Conservation (phyloP, 2,888 invertebrate genomes). For the Leptinotarsa tumamoca region DNA sequence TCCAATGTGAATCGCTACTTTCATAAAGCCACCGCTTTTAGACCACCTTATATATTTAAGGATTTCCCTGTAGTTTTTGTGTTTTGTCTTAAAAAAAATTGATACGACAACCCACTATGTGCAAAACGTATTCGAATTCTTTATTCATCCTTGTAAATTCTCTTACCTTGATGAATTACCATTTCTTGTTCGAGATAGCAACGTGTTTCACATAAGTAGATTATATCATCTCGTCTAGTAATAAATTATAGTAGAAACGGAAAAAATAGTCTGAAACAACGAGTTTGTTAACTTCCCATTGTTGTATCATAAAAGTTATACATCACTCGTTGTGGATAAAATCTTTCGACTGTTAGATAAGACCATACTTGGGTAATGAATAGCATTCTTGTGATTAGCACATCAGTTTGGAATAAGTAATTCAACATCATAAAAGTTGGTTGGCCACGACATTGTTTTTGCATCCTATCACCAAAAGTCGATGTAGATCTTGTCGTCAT, state of each 20-base stretch:
- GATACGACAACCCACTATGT: no score
- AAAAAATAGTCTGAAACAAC: constrained; percentile 29
- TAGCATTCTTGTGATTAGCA: background rate
- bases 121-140: background rate
- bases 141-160: background rate
- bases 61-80: no score
- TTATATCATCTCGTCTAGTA: constrained; percentile 27
- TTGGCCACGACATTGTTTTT: no score
- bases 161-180: background rate
- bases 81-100: no score
- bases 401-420: background rate
- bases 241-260: constrained; percentile 32
- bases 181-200: constrained; percentile 8
- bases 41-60: no score
- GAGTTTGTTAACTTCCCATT: constrained; percentile 31
- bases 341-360: constrained; percentile 29
- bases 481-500: no score
- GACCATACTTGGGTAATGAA: background rate
- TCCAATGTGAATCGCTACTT: no score
- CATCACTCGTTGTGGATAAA: constrained; percentile 21
- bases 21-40: no score
- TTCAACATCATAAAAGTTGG: background rate
- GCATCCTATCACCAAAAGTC: no score
- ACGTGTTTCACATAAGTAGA: constrained; percentile 22
- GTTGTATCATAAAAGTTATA: constrained; percentile 29